phyloP scores from a whole-genome alignment of 2,888 invertebrate species.

The Drosophila borealis region DNA sequence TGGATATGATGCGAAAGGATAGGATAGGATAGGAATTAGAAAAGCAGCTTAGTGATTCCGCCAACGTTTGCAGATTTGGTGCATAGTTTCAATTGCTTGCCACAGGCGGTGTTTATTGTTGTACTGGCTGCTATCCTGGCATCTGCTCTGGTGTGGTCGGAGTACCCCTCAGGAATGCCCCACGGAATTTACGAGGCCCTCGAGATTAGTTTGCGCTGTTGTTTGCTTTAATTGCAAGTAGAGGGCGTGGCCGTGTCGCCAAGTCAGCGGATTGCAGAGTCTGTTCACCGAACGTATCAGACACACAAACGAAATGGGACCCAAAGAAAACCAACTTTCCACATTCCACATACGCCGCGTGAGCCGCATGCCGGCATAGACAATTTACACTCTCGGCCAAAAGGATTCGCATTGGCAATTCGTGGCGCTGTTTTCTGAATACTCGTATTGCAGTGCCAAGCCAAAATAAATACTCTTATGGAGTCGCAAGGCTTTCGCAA shows the following conservation, averaged over 20 bases:
- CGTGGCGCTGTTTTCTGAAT: slow-evolving; percentile 66
- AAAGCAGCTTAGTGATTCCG: slow-evolving; percentile 72
- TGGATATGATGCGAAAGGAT: slow-evolving; percentile 3
- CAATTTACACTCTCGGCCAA: slow-evolving; percentile 14
- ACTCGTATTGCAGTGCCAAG: slow-evolving; percentile 54
- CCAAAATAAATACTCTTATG: slow-evolving; percentile 76
- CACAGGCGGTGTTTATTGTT: slow-evolving; percentile 37
- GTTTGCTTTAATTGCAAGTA: slow-evolving; percentile 76
- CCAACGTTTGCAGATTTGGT: slow-evolving; percentile 72
- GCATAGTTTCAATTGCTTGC: slow-evolving; percentile 71
- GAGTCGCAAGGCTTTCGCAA: slow-evolving; percentile 64
- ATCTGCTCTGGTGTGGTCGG: slow-evolving; percentile 13
- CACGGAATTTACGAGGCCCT: slow-evolving; percentile 76
- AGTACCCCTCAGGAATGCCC: slow-evolving; percentile 67
- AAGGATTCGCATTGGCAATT: slow-evolving; percentile 45
- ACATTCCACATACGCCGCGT: slow-evolving; percentile 59
- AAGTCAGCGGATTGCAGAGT: slow-evolving; percentile 67
- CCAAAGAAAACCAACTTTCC: slow-evolving; percentile 23
- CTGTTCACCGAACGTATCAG: slow-evolving; percentile 4
- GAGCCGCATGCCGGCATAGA: slow-evolving; percentile 17
- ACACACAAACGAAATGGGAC: slow-evolving; percentile 23
- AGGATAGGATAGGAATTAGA: slow-evolving; percentile 63
- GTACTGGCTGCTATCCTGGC: slow-evolving; percentile 26
- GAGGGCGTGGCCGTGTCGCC: slow-evolving; percentile 70
- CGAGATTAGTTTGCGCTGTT: slow-evolving; percentile 75